Conservation (phyloP, 2,888 invertebrate species). For the Entomobrya proxima region DNA sequence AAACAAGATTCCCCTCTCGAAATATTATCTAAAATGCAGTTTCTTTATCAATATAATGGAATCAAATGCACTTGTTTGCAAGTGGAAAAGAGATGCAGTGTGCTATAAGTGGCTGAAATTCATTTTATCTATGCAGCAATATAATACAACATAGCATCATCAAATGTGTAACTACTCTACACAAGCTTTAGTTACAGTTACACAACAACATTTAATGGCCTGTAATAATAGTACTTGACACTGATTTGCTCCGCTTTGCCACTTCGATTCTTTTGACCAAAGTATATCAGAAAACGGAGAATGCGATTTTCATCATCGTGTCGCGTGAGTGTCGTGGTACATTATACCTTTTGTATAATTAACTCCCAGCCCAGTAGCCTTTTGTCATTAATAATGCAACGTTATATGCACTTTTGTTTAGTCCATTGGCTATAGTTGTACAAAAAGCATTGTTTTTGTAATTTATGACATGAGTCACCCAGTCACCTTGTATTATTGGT, state of each 20-base stretch:
- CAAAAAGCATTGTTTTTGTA: too few species aligned
- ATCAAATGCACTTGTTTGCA: conserved; percentile 20
- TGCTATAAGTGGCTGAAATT: not conserved
- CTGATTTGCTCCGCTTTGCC: conserved; percentile 59
- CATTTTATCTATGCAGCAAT: not conserved
- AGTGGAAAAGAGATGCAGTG: not conserved
- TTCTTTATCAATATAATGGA: not conserved
- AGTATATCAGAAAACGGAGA: not conserved
- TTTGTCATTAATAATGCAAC: not conserved
- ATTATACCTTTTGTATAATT: not conserved
- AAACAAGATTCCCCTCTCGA: not conserved
- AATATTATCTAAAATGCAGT: not conserved
- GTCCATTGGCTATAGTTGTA: too few species aligned
- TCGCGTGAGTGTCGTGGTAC: not conserved
- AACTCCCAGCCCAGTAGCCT: not conserved
- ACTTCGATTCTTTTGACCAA: not conserved
- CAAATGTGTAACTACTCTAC: not conserved
- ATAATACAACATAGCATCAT: not conserved
- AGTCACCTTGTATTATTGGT: not conserved
- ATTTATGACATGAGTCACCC: conserved; percentile 12
- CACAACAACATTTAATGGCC: conserved; percentile 42
- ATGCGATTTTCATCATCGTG: not conserved
- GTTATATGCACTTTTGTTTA: not conserved
- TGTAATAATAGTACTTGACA: conserved; percentile 60
- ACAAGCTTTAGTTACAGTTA: not conserved